phyloP scores from a whole-genome alignment of 2,113 vertebrate species.

The Semnopithecus entellus region DNA sequence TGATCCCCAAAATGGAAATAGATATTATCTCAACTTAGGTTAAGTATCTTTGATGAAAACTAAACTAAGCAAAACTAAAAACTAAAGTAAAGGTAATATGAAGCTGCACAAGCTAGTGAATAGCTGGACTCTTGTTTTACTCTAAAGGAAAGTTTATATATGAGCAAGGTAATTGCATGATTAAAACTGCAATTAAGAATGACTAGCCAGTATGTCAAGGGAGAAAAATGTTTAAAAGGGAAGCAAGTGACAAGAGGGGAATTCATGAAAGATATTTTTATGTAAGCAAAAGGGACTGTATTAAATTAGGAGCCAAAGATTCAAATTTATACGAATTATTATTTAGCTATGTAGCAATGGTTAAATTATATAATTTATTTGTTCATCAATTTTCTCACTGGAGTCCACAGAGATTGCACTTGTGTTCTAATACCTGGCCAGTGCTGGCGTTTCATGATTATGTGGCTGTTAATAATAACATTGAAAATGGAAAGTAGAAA shows the following conservation, averaged over 20 bases:
- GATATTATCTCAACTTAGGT: neutral
- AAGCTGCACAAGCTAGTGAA: neutral
- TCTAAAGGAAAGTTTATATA: neutral
- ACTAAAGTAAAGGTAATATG: neutral
- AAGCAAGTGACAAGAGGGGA: neutral
- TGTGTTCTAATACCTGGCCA: neutral
- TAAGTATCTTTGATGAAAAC: neutral
- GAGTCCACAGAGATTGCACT: neutral
- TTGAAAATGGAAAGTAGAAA: neutral
- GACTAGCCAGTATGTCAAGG: neutral
- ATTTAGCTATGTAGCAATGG: neutral
- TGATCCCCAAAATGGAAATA: neutral
- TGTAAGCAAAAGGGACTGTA: neutral
- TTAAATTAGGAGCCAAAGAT: neutral
- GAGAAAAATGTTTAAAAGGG: neutral
- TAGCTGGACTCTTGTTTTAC: neutral
- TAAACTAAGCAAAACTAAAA: neutral
- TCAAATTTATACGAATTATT: neutral
- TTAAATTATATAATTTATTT: neutral
- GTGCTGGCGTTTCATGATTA: too few relatives aligned
- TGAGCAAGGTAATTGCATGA: neutral
- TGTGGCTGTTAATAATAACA: neutral
- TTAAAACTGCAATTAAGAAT: neutral
- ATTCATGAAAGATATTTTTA: neutral
- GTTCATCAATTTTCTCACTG: neutral